phyloP scores from a whole-genome alignment of 2,113 vertebrate genomes.

The Galemys pyrenaicus region DNA sequence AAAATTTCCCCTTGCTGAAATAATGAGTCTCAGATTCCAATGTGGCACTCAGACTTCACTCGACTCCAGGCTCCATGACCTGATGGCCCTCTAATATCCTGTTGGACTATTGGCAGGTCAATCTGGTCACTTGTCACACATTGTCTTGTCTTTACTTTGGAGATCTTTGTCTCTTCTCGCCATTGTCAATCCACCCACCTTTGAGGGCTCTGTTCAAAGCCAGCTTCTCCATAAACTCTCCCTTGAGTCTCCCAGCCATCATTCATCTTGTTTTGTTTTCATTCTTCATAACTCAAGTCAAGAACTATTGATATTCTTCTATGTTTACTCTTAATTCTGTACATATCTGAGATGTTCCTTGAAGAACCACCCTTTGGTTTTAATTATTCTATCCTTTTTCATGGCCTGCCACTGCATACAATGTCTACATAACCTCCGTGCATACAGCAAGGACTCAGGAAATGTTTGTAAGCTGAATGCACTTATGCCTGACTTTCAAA shows the following conservation, averaged over 20 bases:
- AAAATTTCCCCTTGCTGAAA: background rate
- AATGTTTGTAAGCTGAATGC: background rate
- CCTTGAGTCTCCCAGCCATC: background rate
- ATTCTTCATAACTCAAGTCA: background rate
- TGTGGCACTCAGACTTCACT: background rate
- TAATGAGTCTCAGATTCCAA: background rate
- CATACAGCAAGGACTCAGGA: background rate
- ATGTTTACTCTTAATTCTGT: background rate
- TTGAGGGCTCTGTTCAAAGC: background rate
- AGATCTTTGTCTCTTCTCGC: background rate
- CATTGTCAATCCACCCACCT: background rate
- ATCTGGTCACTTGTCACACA: background rate
- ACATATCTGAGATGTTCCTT: background rate
- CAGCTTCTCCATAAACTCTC: background rate
- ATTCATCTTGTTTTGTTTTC: background rate
- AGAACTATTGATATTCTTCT: background rate
- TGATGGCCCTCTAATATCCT: background rate
- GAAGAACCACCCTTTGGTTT: background rate
- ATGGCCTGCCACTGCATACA: background rate
- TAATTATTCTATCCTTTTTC: background rate
- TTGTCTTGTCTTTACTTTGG: background rate
- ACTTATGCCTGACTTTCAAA: constrained; percentile 10
- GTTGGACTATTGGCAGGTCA: fast-evolving
- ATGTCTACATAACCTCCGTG: background rate
- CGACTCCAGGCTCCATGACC: background rate